Percentiles rank a stretch among this genome's conserved stretches.
These are phyloP conservation scores for Bimastos eiseni DNA, from an alignment of 2,888 invertebrate species.

Conservation along the genomic window DNA sequence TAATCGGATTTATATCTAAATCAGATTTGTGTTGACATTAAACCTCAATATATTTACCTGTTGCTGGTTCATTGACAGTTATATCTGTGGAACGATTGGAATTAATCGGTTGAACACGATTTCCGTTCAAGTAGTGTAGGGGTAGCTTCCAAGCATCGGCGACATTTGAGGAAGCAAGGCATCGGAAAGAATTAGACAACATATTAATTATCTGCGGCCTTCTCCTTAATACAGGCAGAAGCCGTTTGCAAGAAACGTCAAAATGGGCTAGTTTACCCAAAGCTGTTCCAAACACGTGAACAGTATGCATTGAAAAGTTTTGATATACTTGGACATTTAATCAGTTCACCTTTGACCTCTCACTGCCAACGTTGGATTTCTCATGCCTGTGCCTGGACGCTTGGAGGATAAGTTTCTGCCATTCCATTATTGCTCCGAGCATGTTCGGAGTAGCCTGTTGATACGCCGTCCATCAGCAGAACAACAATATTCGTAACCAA, in stretches of 20 bases:
- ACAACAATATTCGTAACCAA: not conserved
- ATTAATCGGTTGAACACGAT: conserved; percentile 47
- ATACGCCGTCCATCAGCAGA: no score
- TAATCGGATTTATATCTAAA: not conserved
- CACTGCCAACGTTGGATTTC: no score
- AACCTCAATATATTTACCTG: conserved; percentile 47
- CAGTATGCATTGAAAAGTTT: not conserved
- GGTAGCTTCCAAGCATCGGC: conserved; percentile 36
- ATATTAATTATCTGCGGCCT: not conserved
- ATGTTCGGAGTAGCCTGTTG: not conserved
- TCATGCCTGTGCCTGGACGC: no score
- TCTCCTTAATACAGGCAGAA: not conserved
- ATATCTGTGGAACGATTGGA: conserved; percentile 44
- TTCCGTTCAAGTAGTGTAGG: conserved; percentile 54
- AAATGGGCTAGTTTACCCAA: not conserved
- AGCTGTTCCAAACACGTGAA: not conserved
- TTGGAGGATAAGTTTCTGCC: not conserved
- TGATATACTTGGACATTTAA: not conserved
- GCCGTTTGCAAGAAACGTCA: not conserved
- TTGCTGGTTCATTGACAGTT: conserved; percentile 53
- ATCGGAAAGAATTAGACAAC: not conserved
- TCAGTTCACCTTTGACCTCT: not conserved
- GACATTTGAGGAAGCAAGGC: not conserved
- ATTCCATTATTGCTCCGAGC: not conserved
- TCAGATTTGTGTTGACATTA: not conserved